A percentile compares a stretch with the other conserved stretches of the same genome.
Evolutionary conservation across 2,113 vertebrate genomes (phyloP).

Genomic region (Aptenodytes forsteri): DNA sequence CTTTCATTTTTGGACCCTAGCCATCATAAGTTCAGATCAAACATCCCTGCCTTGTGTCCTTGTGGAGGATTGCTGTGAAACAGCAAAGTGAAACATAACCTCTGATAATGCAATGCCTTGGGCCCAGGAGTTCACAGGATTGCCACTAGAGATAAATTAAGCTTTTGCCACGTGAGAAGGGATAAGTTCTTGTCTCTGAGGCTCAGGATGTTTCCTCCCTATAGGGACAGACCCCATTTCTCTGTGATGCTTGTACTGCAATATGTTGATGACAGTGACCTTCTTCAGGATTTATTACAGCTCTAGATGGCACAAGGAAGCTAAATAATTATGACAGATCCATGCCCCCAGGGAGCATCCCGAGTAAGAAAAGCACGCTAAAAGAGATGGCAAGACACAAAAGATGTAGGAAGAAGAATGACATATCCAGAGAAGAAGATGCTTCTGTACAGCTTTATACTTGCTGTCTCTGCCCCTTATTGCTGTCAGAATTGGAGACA

Average conservation of each 20-base stretch:
- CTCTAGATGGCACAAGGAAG: background rate
- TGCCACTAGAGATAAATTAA: background rate
- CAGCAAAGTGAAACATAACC: background rate
- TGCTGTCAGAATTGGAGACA: background rate
- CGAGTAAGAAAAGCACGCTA: background rate
- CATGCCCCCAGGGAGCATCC: background rate
- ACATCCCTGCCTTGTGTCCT: background rate
- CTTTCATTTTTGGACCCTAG: background rate
- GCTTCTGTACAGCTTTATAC: background rate
- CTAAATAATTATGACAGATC: constrained; percentile 12
- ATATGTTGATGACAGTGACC: background rate
- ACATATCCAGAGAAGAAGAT: background rate
- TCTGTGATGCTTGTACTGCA: background rate
- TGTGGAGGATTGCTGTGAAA: background rate
- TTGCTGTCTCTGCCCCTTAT: background rate
- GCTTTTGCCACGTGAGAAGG: background rate
- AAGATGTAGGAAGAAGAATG: background rate
- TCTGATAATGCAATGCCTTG: background rate
- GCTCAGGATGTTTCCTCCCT: background rate
- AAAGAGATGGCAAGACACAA: background rate
- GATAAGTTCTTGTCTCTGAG: background rate
- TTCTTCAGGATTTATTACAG: constrained; percentile 1
- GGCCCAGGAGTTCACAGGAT: background rate
- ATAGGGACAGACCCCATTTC: background rate
- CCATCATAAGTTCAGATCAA: background rate